These are phyloP conservation scores for Colossoma macropomum DNA, from an alignment of 2,113 vertebrate species.

Conservation along the genomic window DNA sequence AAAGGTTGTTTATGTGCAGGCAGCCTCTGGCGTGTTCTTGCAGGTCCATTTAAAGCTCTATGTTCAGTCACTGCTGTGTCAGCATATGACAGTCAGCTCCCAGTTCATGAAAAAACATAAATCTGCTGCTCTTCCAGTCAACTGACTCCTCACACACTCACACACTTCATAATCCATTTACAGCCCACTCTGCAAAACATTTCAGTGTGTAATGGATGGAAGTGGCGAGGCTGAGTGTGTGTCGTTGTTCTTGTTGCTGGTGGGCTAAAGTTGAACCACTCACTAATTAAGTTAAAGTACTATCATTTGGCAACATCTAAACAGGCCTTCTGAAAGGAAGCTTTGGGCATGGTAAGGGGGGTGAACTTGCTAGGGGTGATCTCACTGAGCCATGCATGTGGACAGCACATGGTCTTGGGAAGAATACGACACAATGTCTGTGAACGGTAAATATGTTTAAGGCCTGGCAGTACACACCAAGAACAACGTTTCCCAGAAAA, in stretches of 20 bases:
- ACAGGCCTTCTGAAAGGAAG: conserved; percentile 67
- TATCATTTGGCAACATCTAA: conserved; percentile 66
- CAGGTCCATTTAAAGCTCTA: conserved; percentile 39
- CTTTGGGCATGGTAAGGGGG: conserved; percentile 47
- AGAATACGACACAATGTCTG: conserved; percentile 66
- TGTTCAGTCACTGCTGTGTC: conserved; percentile 38
- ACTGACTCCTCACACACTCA: conserved; percentile 34
- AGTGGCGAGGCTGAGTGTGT: conserved; percentile 26
- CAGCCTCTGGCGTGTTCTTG: conserved; percentile 45
- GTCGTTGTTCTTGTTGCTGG: conserved; percentile 23
- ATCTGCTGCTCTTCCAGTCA: conserved; percentile 39
- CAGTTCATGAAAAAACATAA: conserved; percentile 48
- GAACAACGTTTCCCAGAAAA: not conserved
- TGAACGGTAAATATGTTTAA: conserved; percentile 52
- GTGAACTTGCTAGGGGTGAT: conserved; percentile 57
- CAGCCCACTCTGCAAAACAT: conserved; percentile 49
- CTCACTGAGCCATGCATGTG: conserved; percentile 69
- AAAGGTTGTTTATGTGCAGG: conserved; percentile 1
- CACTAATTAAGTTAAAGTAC: conserved; percentile 65
- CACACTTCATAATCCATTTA: conserved; percentile 51
- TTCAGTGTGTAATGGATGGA: conserved; percentile 47
- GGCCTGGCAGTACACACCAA: conserved; percentile 7
- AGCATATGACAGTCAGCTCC: conserved; percentile 39
- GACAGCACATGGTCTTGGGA: conserved; percentile 70
- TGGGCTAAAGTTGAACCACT: conserved; percentile 52